phyloP scores from a whole-genome alignment of 2,888 invertebrate species.

The Heliconius ethilla region DNA sequence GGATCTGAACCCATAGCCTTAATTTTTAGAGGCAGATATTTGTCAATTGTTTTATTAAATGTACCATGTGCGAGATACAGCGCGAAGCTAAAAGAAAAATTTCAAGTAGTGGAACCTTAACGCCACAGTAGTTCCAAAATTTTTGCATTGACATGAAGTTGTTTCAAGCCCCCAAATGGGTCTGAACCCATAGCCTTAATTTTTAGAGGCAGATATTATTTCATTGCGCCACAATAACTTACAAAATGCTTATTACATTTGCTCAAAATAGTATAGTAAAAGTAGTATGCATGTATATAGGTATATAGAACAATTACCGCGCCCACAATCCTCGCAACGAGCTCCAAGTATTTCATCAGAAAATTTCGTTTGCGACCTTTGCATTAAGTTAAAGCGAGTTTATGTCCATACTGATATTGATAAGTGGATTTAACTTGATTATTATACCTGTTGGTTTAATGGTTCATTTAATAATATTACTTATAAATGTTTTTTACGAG shows the following conservation, averaged over 20 bases:
- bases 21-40: neutral
- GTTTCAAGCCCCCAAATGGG: neutral
- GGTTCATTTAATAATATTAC: neutral
- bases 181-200: neutral
- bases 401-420: slow-evolving; percentile 26
- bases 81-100: no score
- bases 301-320: slow-evolving; percentile 27
- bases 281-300: neutral
- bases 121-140: neutral
- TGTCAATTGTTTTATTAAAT: no score
- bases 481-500: no score
- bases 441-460: neutral
- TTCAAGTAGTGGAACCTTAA: no score
- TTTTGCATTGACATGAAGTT: neutral
- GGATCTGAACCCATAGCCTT: neutral
- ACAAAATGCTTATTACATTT: neutral
- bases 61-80: neutral
- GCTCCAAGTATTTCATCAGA: slow-evolving; percentile 54
- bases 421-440: neutral
- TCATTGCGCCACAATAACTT: neutral
- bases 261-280: slow-evolving; percentile 1
- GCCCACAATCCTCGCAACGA: slow-evolving; percentile 42
- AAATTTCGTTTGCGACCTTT: slow-evolving; percentile 50
- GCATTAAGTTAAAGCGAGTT: slow-evolving; percentile 4
- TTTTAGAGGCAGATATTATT: neutral